Evolutionary conservation across 2,113 vertebrate species (phyloP).

Genomic region (Eulemur macaco): DNA sequence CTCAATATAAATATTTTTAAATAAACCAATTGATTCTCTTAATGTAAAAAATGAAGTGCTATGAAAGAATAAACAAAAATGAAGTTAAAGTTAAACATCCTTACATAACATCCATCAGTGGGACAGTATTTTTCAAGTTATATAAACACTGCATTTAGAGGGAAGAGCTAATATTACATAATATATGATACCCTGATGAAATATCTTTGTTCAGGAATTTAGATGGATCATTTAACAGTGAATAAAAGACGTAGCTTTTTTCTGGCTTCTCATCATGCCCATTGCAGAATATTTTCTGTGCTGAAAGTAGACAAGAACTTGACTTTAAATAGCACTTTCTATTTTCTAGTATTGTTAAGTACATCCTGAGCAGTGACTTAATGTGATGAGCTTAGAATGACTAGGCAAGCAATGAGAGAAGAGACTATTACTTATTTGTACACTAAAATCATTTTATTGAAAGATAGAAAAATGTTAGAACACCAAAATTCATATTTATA

Average conservation of each 20-base stretch:
- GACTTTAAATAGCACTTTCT: constrained; percentile 15
- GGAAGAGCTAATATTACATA: neutral
- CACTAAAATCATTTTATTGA: neutral
- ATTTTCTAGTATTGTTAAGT: neutral
- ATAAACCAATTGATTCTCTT: neutral
- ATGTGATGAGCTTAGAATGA: neutral
- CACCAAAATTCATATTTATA: neutral
- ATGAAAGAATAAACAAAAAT: constrained; percentile 41
- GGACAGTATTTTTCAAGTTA: neutral
- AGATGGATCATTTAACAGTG: neutral
- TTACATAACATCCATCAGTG: neutral
- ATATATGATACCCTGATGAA: neutral
- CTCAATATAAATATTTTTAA: constrained; percentile 25
- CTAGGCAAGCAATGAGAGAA: neutral
- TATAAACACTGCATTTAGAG: neutral
- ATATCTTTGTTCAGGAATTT: neutral
- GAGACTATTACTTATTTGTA: neutral
- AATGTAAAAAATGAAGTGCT: neutral
- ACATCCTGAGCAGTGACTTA: constrained; percentile 8
- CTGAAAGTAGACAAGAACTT: constrained; percentile 28
- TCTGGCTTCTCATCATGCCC: neutral
- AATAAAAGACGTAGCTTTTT: neutral
- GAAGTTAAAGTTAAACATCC: constrained; percentile 15
- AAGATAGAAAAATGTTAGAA: neutral
- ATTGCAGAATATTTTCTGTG: neutral